Evolutionary conservation across 2,797 vertebrate species (phyloP).

Genomic region (Acanthurus leucopareius): DNA sequence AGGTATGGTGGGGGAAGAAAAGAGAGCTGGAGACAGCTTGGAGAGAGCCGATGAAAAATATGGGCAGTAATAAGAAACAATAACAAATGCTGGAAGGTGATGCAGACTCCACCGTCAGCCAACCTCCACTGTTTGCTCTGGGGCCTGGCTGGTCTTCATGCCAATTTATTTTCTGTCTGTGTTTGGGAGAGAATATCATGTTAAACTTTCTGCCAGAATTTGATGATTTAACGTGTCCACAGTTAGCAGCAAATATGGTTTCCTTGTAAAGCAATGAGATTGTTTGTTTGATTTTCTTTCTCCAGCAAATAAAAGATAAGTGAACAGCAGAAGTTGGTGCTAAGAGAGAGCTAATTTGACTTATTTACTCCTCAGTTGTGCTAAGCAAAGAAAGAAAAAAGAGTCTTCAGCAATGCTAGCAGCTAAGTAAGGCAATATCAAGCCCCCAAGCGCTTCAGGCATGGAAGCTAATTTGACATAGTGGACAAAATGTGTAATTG

Average conservation of each 20-base stretch:
- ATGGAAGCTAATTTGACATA: too few relatives aligned
- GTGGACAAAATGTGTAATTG: too few relatives aligned
- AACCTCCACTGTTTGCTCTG: slow-evolving; percentile 68
- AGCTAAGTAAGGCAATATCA: neutral
- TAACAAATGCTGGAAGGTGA: slow-evolving; percentile 74
- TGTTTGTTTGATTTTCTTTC: slow-evolving; percentile 22
- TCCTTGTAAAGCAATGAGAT: slow-evolving; percentile 32
- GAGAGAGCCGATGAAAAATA: slow-evolving; percentile 65
- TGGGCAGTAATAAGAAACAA: slow-evolving; percentile 74
- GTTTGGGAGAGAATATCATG: slow-evolving; percentile 60
- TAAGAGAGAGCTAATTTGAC: neutral
- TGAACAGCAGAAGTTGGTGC: slow-evolving; percentile 8
- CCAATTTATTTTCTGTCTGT: slow-evolving; percentile 60
- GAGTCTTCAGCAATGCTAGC: neutral
- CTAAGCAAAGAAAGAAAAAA: neutral
- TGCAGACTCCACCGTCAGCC: slow-evolving; percentile 61
- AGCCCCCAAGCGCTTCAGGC: too few relatives aligned
- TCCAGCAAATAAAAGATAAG: neutral
- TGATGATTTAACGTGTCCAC: slow-evolving; percentile 47
- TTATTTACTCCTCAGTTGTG: neutral
- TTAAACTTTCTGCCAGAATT: slow-evolving; percentile 65
- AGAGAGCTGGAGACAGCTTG: slow-evolving; percentile 51
- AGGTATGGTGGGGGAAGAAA: neutral
- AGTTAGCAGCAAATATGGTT: slow-evolving; percentile 48
- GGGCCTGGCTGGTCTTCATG: slow-evolving; percentile 60